These are phyloP conservation scores for Pardosa pseudoannulata DNA, from an alignment of 2,888 invertebrate species.

Conservation along the genomic window DNA sequence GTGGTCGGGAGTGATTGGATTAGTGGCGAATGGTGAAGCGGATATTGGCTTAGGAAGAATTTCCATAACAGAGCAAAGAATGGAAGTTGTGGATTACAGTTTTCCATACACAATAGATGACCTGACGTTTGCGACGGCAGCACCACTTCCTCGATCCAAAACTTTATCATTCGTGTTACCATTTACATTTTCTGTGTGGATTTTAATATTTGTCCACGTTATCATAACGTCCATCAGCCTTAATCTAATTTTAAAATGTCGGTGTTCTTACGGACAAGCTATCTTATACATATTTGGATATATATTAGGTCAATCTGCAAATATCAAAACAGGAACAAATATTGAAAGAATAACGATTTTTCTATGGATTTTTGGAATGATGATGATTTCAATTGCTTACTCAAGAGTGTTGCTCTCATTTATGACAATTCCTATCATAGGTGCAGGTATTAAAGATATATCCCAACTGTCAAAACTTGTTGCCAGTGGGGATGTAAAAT, in stretches of 20 bases:
- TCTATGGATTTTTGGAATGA: slow-evolving; percentile 1
- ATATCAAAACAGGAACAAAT: not conserved
- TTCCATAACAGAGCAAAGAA: slow-evolving; percentile 80
- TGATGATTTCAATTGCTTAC: slow-evolving; percentile 28
- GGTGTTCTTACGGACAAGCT: not conserved
- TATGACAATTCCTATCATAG: slow-evolving; percentile 22
- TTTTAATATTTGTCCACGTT: not conserved
- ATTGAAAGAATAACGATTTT: not conserved
- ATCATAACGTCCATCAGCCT: not conserved
- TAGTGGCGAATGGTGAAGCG: slow-evolving; percentile 74
- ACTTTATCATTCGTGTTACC: slow-evolving; percentile 18
- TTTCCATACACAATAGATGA: slow-evolving; percentile 76
- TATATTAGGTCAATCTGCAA: slow-evolving; percentile 18
- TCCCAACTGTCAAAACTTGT: slow-evolving; percentile 20
- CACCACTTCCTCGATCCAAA: slow-evolving; percentile 11
- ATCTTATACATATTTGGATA: not conserved
- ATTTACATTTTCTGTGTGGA: slow-evolving; percentile 28
- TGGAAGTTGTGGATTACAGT: slow-evolving; percentile 80
- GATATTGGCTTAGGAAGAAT: slow-evolving; percentile 81
- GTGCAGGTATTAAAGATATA: not conserved
- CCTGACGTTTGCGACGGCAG: slow-evolving; percentile 20
- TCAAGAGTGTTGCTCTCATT: slow-evolving; percentile 23
- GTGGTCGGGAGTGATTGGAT: slow-evolving; percentile 74
- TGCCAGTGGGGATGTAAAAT: slow-evolving; percentile 11
- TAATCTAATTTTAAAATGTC: not conserved